phyloP scores from a whole-genome alignment of 2,113 vertebrate genomes.

The Prietella phreatophila region DNA sequence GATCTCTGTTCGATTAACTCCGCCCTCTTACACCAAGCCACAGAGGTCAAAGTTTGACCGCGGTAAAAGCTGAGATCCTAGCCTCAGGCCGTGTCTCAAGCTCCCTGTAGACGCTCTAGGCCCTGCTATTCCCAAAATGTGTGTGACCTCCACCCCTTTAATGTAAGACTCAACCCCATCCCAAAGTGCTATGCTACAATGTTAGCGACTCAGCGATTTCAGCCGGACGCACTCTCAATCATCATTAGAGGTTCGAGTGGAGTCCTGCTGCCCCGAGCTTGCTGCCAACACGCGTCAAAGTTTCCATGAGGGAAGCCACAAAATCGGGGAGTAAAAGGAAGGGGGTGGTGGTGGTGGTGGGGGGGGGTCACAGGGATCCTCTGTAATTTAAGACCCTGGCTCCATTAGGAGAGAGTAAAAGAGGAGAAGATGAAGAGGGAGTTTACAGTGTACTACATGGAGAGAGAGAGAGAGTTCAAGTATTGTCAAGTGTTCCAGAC shows the following conservation, averaged over 20 bases:
- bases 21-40: conserved; percentile 62
- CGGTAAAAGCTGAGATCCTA: conserved; percentile 56
- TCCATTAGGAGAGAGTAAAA: conserved; percentile 44
- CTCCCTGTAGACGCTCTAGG: conserved; percentile 54
- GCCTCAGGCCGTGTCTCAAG: conserved; percentile 15
- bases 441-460: background rate
- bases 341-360: conserved; percentile 23
- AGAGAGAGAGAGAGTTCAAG: background rate
- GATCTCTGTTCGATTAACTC: conserved; percentile 63
- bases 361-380: conserved; percentile 54
- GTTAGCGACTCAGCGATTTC: conserved; percentile 79
- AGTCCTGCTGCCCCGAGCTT: conserved; percentile 77
- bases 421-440: background rate
- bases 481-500: background rate
- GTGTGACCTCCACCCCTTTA: conserved; percentile 34
- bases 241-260: conserved; percentile 77
- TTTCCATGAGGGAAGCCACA: conserved; percentile 89
- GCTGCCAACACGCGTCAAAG: conserved; percentile 83
- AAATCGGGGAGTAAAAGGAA: conserved; percentile 65
- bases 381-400: conserved; percentile 63
- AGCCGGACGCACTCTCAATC: conserved; percentile 81
- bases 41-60: conserved; percentile 60
- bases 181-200: conserved; percentile 63
- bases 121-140: conserved; percentile 35
- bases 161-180: conserved; percentile 52